phyloP scores from a whole-genome alignment of 2,797 vertebrate genomes.

The Sebastes dallii region DNA sequence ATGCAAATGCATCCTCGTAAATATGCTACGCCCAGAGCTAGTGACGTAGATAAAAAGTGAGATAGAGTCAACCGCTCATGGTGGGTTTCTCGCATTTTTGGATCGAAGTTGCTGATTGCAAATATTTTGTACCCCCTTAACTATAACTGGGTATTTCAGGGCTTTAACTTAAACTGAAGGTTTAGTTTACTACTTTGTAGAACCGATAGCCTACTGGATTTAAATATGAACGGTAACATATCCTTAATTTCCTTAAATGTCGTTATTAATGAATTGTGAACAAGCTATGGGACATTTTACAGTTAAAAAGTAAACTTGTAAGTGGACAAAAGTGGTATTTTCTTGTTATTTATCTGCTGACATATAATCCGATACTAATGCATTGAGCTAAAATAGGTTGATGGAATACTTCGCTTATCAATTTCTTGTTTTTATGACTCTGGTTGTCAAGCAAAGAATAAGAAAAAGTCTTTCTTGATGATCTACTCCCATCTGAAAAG shows the following conservation, averaged over 20 bases:
- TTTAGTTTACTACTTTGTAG: too few species aligned
- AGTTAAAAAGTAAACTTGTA: not conserved
- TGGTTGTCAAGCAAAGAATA: not conserved
- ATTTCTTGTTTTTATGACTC: not conserved
- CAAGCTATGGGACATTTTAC: not conserved
- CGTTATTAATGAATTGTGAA: not conserved
- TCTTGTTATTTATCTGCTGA: not conserved
- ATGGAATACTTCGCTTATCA: not conserved
- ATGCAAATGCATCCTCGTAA: too few species aligned
- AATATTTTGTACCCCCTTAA: too few species aligned
- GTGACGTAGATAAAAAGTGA: too few species aligned
- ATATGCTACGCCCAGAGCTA: too few species aligned
- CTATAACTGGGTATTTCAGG: too few species aligned
- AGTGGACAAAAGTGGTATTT: not conserved
- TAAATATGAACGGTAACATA: not conserved
- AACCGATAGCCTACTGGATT: too few species aligned
- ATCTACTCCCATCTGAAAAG: constrained; percentile 1
- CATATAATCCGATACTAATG: not conserved
- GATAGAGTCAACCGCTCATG: too few species aligned
- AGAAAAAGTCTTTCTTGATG: not conserved
- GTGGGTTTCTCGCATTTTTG: too few species aligned
- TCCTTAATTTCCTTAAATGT: not conserved
- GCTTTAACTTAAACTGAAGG: too few species aligned
- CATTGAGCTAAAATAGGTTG: not conserved
- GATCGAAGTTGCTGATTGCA: too few species aligned